Evolutionary conservation across 2,888 invertebrate species (phyloP), one percentile per base, ranked within the genome.

Genomic region (Drosophila formosana): DNA sequence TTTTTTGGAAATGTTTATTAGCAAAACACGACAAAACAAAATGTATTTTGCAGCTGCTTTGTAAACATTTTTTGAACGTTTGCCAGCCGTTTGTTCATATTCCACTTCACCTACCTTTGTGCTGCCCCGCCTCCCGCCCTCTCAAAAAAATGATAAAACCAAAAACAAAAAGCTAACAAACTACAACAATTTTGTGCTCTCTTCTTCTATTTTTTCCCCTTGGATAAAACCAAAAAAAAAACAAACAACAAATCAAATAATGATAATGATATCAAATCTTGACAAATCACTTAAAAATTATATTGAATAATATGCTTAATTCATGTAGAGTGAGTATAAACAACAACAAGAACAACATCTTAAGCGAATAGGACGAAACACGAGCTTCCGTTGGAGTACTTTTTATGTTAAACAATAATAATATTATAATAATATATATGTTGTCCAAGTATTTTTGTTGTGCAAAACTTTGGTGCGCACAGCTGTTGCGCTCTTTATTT

Each of bases 261-360:
- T 61, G 58, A 64, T 62, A 55, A 66, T 58, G 73, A 74, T 58
- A 52, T 53, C 39, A 66, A 62, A 62, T 67, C 58, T 67, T 78
- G 64, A 75, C 63, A 75, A 73, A 78, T 56, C 32, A 90, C 86
- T 90, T 90, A 86, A 81, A 87, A 87, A 65, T 70, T 72, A 66
- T 63, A 78, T 74, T 72, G 23, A 74, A 69, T 50, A 65, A 74
- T 62, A 60, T 68, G 75, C 75, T 67, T 78, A 89, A 77, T 89
- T 80, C 80, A 74, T 85, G 83, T 90, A 90, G 90, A 90, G 90
- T 90, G 90, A 90, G 90, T 90, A 90, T 88, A 75, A 75, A 63
- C 8, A 32, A 37, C n/a, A 37, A 37, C 32, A 8, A 37, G n/a
- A 37, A 37, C 11, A 66, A 53, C 57, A 61, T 57, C 62, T 28